Evolutionary conservation across 1,140 invertebrate species (phyloP), one percentile per base, ranked within the genome.

Genomic region (Aporrectodea caliginosa): DNA sequence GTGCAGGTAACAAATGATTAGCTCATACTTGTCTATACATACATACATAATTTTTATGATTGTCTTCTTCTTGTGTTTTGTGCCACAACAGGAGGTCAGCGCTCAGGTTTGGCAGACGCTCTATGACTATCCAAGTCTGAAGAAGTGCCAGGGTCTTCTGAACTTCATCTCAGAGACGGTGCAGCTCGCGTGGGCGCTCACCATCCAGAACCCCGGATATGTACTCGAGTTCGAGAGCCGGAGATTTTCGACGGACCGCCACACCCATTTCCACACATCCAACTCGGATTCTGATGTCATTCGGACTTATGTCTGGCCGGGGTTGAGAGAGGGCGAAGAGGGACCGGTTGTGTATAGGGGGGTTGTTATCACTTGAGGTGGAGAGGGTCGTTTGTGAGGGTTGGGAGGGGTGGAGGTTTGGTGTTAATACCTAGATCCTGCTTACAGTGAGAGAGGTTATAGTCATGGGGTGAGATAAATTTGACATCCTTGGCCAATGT

Each of bases 51-150:
- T n/a, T n/a, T n/a, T n/a, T n/a, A n/a, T n/a, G n/a, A n/a, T n/a
- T n/a, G n/a, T n/a, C n/a, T n/a, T n/a, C n/a, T n/a, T n/a, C n/a
- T n/a, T n/a, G n/a, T n/a, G n/a, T n/a, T n/a, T n/a, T n/a, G n/a
- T n/a, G n/a, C n/a, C 77, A 33, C 84, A 84, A 16, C 85, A 92
- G 92, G 91, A 92, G 80, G 92, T 93, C 0, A 90, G 90, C 77
- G 87, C 88, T 75, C 91, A 92, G 83, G 90, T 93, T 70, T 92
- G 91, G 89, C 90, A 90, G 14, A 93, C 93, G 1, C 86, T 93
- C n/a, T 93, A 92, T 84, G 93, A 93, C 85, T 94, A 93, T 85
- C 93, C 93, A 2, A 92, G 91, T 84, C 87, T 94, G 16, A 92
- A 91, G 84, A 85, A 86, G 14, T 93, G 92, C 84, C 82, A 89